A percentile compares a stretch with the other conserved stretches of the same genome.
Evolutionary conservation across 37 sponge, comb jelly and placozoan species (phyloP).

Genomic region (Haliclona indistincta): DNA sequence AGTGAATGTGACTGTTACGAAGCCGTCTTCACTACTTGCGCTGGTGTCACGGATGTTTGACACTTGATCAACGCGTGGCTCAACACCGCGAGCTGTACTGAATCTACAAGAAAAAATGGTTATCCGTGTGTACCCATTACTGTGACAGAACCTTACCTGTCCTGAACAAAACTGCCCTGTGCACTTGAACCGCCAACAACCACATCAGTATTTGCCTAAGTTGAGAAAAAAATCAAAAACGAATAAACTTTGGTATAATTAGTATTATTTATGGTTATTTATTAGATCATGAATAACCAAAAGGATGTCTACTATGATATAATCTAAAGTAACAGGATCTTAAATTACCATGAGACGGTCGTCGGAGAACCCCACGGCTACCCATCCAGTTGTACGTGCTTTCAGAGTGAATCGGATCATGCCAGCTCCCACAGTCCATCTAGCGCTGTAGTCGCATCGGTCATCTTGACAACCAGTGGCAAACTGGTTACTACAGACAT

Average conservation of each 20-base stretch:
- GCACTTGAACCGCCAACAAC: constrained; percentile 40
- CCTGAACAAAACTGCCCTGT: constrained; percentile 33
- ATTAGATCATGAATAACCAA: constrained; percentile 16
- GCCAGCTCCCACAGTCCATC: constrained; percentile 12
- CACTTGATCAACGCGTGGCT: constrained; percentile 44
- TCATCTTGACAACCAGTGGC: neutral
- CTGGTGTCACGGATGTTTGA: constrained; percentile 6
- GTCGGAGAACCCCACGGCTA: constrained; percentile 58
- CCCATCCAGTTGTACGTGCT: constrained; percentile 28
- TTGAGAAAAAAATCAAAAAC: neutral
- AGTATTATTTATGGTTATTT: constrained; percentile 13
- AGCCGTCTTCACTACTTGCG: constrained; percentile 7
- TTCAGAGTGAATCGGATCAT: constrained; percentile 19
- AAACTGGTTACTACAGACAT: neutral
- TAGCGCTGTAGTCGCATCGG: constrained; percentile 2
- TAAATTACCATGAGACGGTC: constrained; percentile 42
- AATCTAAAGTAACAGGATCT: neutral
- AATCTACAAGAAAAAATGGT: constrained; percentile 6
- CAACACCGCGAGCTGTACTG: neutral
- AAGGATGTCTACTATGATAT: neutral
- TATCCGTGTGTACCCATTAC: too few relatives aligned
- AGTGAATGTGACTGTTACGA: constrained; percentile 37
- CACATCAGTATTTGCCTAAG: constrained; percentile 45
- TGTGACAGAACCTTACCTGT: too few relatives aligned
- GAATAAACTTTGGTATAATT: too few relatives aligned